A percentile compares a stretch with the other conserved stretches of the same genome.
phyloP scores from a whole-genome alignment of 1,140 invertebrate species.

The Hydropsyche tenuis region DNA sequence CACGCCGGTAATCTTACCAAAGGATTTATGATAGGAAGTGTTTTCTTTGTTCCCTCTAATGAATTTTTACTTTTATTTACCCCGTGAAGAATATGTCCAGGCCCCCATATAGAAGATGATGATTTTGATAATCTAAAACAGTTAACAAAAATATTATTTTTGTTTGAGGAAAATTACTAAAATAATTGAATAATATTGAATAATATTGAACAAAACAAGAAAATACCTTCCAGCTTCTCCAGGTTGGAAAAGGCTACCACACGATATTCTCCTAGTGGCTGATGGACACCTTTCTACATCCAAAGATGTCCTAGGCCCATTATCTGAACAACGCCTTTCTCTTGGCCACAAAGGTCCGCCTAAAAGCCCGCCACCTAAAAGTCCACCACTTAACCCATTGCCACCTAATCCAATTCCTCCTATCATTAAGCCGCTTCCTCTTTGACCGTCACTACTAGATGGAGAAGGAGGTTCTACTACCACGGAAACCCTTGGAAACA shows the following conservation, averaged over 20 bases:
- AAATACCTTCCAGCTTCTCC: slow-evolving; percentile 66
- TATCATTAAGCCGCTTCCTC: slow-evolving; percentile 27
- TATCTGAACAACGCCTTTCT: slow-evolving; percentile 47
- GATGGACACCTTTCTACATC: slow-evolving; percentile 53
- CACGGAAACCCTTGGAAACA: slow-evolving; percentile 70
- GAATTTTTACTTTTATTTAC: slow-evolving; percentile 53
- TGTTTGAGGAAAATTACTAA: slow-evolving; percentile 10
- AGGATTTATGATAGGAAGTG: slow-evolving; percentile 88
- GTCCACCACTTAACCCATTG: slow-evolving; percentile 12
- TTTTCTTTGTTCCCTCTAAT: slow-evolving; percentile 67
- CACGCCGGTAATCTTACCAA: slow-evolving; percentile 83
- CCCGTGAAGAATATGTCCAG: slow-evolving; percentile 54
- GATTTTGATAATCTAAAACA: slow-evolving; percentile 58
- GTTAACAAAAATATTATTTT: neutral
- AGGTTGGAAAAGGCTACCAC: slow-evolving; percentile 76
- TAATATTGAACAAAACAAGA: neutral
- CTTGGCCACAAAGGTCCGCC: slow-evolving; percentile 43
- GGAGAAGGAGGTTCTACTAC: slow-evolving; percentile 75
- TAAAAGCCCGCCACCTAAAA: slow-evolving; percentile 31
- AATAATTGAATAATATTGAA: slow-evolving; percentile 3
- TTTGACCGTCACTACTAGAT: slow-evolving; percentile 60
- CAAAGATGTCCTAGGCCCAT: slow-evolving; percentile 44
- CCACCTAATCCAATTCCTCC: slow-evolving; percentile 19
- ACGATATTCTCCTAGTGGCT: slow-evolving; percentile 78
- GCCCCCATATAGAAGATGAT: slow-evolving; percentile 63